These are phyloP conservation scores for Melanotaenia maccullochi DNA, from an alignment of 2,797 vertebrate genomes.

Conservation along the genomic window DNA sequence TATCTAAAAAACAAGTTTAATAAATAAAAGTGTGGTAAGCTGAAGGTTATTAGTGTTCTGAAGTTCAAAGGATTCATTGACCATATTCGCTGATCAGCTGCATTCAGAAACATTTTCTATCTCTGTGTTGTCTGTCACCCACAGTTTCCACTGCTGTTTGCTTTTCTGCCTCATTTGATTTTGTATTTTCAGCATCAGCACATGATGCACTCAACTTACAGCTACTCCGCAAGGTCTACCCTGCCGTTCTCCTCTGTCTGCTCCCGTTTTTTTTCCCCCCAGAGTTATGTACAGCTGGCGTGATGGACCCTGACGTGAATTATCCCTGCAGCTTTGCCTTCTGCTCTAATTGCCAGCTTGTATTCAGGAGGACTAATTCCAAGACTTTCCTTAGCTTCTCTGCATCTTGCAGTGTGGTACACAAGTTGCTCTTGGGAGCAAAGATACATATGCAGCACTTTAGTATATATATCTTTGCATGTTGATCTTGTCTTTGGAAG, in stretches of 20 bases:
- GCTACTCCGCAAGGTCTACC: slow-evolving; percentile 22
- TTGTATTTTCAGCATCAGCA: slow-evolving; percentile 31
- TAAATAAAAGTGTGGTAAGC: neutral
- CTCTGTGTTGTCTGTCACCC: slow-evolving; percentile 21
- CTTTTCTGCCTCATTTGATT: slow-evolving; percentile 39
- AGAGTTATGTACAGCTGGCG: slow-evolving; percentile 28
- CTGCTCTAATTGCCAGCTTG: slow-evolving; percentile 64
- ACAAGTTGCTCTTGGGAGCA: slow-evolving; percentile 44
- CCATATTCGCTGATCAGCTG: slow-evolving; percentile 20
- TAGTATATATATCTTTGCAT: slow-evolving; percentile 34
- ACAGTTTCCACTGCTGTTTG: slow-evolving; percentile 26
- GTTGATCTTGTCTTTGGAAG: slow-evolving; percentile 44
- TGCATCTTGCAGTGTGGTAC: slow-evolving; percentile 44
- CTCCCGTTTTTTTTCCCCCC: slow-evolving; percentile 15
- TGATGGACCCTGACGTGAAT: slow-evolving; percentile 46
- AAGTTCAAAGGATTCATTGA: neutral
- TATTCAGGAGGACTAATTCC: slow-evolving; percentile 55
- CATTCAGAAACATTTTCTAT: slow-evolving; percentile 12
- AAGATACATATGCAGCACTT: slow-evolving; percentile 47
- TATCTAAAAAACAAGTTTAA: neutral
- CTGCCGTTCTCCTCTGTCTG: neutral
- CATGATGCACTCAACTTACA: slow-evolving; percentile 15
- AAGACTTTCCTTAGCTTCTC: slow-evolving; percentile 40
- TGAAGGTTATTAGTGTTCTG: neutral
- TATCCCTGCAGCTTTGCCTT: slow-evolving; percentile 42